phyloP scores from a whole-genome alignment of 2,113 vertebrate species.

The Cynoglossus semilaevis region DNA sequence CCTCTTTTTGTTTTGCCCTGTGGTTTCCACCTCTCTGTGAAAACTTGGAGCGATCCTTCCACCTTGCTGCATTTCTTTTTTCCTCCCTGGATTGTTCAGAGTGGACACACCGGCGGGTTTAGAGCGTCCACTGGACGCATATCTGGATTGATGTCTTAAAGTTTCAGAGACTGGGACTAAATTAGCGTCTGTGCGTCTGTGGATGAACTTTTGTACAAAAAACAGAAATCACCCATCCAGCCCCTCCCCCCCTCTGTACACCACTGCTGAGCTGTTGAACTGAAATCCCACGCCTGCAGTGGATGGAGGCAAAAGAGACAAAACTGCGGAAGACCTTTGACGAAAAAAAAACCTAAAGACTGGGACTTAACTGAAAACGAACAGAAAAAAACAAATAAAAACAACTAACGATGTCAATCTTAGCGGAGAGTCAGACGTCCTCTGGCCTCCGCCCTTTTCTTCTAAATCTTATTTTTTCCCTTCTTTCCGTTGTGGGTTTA shows the following conservation, averaged over 20 bases:
- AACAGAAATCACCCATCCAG: background rate
- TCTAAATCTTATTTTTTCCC: constrained; percentile 24
- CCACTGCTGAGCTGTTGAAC: constrained; percentile 24
- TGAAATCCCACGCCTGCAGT: constrained; percentile 12
- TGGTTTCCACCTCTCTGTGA: constrained; percentile 15
- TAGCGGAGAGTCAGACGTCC: constrained; percentile 42
- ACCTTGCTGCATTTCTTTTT: constrained; percentile 21
- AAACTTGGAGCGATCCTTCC: constrained; percentile 7
- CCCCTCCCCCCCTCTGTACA: background rate
- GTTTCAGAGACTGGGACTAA: constrained; percentile 28
- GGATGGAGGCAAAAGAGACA: constrained; percentile 12
- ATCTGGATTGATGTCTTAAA: constrained; percentile 23
- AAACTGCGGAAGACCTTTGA: constrained; percentile 9
- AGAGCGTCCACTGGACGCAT: constrained; percentile 2
- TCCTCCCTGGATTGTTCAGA: constrained; percentile 7
- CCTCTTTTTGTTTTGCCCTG: background rate
- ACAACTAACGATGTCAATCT: constrained; percentile 68
- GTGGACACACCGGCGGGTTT: constrained; percentile 19
- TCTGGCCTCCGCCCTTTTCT: constrained; percentile 43
- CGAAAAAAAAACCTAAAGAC: constrained; percentile 19
- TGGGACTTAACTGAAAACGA: constrained; percentile 31
- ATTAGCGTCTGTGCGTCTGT: constrained; percentile 1
- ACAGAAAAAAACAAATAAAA: constrained; percentile 30
- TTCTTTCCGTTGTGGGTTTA: constrained; percentile 40
- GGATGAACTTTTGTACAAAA: constrained; percentile 14